Conservation (phyloP, 2,888 invertebrate genomes). For the Ypsolopha scabrella region DNA sequence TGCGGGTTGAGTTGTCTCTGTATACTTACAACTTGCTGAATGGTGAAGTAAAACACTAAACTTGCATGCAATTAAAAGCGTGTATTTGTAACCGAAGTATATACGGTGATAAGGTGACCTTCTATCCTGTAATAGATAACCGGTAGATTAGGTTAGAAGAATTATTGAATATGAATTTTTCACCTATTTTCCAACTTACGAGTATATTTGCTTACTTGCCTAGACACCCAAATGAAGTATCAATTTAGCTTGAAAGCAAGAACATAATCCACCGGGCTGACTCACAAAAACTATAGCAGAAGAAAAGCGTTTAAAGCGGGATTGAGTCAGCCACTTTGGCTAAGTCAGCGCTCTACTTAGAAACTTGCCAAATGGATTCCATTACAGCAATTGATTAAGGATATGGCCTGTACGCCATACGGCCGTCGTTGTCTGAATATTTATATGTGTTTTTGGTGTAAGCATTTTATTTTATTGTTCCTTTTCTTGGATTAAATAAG, state of each 20-base stretch:
- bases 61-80: too few species aligned
- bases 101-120: too few species aligned
- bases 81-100: too few species aligned
- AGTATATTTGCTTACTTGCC: too few species aligned
- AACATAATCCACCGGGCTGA: slow-evolving; percentile 11
- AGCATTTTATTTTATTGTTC: not conserved
- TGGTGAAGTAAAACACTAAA: too few species aligned
- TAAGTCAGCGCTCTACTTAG: slow-evolving; percentile 28
- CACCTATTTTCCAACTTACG: too few species aligned
- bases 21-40: too few species aligned
- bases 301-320: slow-evolving; percentile 13
- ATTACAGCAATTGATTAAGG: slow-evolving; percentile 26
- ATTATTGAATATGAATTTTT: too few species aligned
- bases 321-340: slow-evolving; percentile 10
- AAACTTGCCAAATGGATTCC: slow-evolving; percentile 31
- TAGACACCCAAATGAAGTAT: too few species aligned
- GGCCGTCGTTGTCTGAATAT: slow-evolving; percentile 4
- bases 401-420: slow-evolving; percentile 5
- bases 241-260: slow-evolving; percentile 2
- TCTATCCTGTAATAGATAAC: too few species aligned
- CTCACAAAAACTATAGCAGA: slow-evolving; percentile 7
- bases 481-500: not conserved
- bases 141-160: too few species aligned
- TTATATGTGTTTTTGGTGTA: slow-evolving; percentile 5
- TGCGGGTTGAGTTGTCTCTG: too few species aligned